Percentiles rank a stretch among this genome's conserved stretches.
Conservation (phyloP, 2,888 invertebrate species). For the Augiades crinisus region DNA sequence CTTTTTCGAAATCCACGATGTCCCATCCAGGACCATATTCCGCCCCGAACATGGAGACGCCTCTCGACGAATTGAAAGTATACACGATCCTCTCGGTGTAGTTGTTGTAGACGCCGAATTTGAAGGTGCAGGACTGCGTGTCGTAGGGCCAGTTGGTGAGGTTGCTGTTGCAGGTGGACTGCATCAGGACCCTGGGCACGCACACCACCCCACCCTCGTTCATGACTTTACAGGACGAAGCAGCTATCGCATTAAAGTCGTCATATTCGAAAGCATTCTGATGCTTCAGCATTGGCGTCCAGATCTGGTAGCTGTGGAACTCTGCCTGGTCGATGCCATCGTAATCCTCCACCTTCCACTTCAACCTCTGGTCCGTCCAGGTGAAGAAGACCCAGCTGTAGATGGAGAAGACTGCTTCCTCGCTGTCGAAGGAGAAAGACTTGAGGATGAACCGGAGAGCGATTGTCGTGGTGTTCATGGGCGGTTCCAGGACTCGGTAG, state of each 20-base stretch:
- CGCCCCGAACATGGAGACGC: constrained; percentile 34
- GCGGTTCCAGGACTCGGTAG: not conserved
- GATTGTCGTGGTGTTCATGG: constrained; percentile 27
- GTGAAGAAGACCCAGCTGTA: constrained; percentile 32
- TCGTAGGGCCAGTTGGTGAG: constrained; percentile 49
- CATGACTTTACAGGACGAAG: constrained; percentile 33
- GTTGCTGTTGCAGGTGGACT: constrained; percentile 37
- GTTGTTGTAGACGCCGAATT: constrained; percentile 28
- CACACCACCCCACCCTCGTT: constrained; percentile 37
- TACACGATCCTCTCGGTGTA: constrained; percentile 29
- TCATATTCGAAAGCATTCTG: constrained; percentile 34
- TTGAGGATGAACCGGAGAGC: constrained; percentile 37
- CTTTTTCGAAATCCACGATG: constrained; percentile 41
- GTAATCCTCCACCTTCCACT: constrained; percentile 38
- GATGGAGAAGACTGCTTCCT: constrained; percentile 37
- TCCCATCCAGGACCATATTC: constrained; percentile 48
- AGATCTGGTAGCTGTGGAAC: constrained; percentile 26
- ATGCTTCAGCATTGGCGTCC: constrained; percentile 36
- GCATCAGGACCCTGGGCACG: constrained; percentile 3
- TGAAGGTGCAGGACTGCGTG: constrained; percentile 40
- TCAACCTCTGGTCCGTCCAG: constrained; percentile 38
- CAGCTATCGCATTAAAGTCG: constrained; percentile 16
- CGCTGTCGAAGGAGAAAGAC: constrained; percentile 39
- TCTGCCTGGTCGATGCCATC: constrained; percentile 27
- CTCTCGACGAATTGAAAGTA: constrained; percentile 27